Percentiles rank a stretch among this genome's conserved stretches.
Evolutionary conservation across 2,113 vertebrate species (phyloP).

Genomic region (Coptodon rendalli): DNA sequence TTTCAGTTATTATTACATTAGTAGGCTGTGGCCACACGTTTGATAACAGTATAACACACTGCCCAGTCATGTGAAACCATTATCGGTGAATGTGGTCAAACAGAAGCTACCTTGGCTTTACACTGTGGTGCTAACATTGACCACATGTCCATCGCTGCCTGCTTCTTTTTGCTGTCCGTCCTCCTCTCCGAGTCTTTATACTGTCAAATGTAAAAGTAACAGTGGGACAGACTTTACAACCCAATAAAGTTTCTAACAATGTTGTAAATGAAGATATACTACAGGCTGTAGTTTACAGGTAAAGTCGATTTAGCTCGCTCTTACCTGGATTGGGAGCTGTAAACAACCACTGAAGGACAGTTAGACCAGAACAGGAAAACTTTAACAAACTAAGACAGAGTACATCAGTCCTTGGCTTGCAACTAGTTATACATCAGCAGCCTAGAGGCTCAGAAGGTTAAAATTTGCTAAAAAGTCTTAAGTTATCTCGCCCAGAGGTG

Average conservation of each 20-base stretch:
- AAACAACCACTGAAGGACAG: not conserved
- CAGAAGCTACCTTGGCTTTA: not conserved
- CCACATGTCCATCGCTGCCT: not conserved
- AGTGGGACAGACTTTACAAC: not conserved
- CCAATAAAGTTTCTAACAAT: not conserved
- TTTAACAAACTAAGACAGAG: not conserved
- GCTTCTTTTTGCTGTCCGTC: not conserved
- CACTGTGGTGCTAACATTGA: not conserved
- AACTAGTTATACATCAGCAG: not conserved
- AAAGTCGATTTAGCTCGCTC: not conserved
- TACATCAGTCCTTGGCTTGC: not conserved
- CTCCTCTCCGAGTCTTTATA: not conserved
- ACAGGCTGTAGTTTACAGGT: not conserved
- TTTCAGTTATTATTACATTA: not conserved
- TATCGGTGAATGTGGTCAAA: not conserved
- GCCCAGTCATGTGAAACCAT: not conserved
- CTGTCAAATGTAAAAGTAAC: not conserved
- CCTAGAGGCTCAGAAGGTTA: not conserved
- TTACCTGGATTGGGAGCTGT: not conserved
- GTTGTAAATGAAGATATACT: not conserved
- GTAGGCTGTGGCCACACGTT: not conserved
- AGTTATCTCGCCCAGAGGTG: not conserved
- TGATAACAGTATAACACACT: not conserved
- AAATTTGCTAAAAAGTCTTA: not conserved
- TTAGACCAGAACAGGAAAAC: not conserved